A percentile compares a stretch with the other conserved stretches of the same genome.
Evolutionary conservation across 1,140 invertebrate species (phyloP).

Genomic region (Pollicipes pollicipes): DNA sequence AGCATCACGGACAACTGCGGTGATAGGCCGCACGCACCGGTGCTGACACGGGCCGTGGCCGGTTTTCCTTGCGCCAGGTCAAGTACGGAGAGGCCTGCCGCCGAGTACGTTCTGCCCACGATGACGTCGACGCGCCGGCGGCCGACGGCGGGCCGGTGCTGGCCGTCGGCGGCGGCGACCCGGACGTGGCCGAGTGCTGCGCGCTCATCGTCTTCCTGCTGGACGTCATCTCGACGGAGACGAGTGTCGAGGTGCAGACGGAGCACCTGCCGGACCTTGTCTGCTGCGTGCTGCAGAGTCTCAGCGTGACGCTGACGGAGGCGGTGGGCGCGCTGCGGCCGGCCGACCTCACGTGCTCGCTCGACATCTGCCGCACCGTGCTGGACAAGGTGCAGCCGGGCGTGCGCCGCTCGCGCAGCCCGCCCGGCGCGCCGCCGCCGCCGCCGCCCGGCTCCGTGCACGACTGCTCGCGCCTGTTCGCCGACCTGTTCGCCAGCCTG

Average conservation of each 20-base stretch:
- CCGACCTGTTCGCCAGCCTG: not conserved
- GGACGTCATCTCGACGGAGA: constrained; percentile 58
- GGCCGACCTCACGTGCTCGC: not conserved
- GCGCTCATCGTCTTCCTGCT: constrained; percentile 55
- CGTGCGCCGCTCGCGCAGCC: not conserved
- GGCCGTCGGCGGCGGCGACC: constrained; percentile 21
- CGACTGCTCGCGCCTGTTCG: not conserved
- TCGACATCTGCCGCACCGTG: not conserved
- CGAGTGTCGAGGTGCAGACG: constrained; percentile 57
- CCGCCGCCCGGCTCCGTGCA: not conserved
- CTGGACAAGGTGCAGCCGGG: not conserved
- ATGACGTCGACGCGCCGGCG: constrained; percentile 13
- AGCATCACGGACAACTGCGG: too few species aligned
- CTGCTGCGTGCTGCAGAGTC: constrained; percentile 33
- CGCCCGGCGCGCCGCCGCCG: not conserved
- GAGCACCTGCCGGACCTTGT: constrained; percentile 58
- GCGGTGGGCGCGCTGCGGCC: not conserved
- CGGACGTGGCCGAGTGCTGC: constrained; percentile 35
- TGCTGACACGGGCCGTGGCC: too few species aligned
- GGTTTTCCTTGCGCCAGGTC: too few species aligned
- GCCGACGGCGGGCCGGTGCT: constrained; percentile 12
- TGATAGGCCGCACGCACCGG: too few species aligned
- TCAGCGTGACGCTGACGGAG: not conserved
- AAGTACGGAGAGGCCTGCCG: not conserved
- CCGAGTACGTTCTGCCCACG: not conserved